A percentile compares a stretch with the other conserved stretches of the same genome.
Conservation (phyloP, 2,113 vertebrate genomes). For the Pheucticus melanocephalus region DNA sequence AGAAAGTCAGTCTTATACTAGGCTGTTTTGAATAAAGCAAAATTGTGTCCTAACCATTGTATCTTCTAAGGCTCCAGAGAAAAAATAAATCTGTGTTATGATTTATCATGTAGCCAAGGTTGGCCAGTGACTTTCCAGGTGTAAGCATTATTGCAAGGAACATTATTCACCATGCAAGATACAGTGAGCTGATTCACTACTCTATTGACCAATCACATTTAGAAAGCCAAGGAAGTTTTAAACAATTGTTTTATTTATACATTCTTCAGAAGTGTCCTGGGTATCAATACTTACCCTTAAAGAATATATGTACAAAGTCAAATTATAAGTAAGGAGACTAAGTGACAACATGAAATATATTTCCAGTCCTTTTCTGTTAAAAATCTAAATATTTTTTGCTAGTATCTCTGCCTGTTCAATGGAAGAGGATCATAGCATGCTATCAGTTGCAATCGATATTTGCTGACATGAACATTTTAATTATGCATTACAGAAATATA, state of each 20-base stretch:
- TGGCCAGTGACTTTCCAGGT: neutral
- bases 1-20: neutral
- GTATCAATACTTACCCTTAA: neutral
- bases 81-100: neutral
- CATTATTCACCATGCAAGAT: neutral
- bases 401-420: neutral
- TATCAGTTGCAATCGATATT: neutral
- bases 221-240: neutral
- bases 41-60: neutral
- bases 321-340: neutral
- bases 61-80: neutral
- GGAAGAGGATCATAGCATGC: neutral
- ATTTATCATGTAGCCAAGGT: neutral
- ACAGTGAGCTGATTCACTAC: neutral
- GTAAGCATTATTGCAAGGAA: neutral
- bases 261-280: neutral
- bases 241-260: neutral
- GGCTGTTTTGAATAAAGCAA: neutral
- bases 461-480: constrained; percentile 19
- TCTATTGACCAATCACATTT: neutral
- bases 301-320: neutral
- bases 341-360: neutral
- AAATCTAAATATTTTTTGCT: neutral
- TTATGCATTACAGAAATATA: constrained; percentile 10
- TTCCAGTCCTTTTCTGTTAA: neutral